phyloP scores from a whole-genome alignment of 1,140 invertebrate species.

The Diabrotica virgifera region DNA sequence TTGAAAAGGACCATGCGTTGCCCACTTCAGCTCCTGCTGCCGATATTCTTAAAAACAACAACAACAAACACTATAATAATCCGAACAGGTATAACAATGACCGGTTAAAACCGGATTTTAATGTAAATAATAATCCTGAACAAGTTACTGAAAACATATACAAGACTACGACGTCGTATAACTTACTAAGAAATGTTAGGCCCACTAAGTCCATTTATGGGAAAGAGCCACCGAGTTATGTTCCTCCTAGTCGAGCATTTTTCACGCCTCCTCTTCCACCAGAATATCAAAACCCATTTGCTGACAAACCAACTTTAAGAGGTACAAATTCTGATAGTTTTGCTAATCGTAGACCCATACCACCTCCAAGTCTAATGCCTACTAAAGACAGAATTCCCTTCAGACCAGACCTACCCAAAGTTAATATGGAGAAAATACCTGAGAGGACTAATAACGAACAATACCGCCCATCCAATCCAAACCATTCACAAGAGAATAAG shows the following conservation, averaged over 20 bases:
- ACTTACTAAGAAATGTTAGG: constrained; percentile 50
- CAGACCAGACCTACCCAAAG: constrained; percentile 56
- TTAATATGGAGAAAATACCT: constrained; percentile 40
- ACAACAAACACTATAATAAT: constrained; percentile 67
- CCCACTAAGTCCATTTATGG: constrained; percentile 54
- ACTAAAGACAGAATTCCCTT: constrained; percentile 74
- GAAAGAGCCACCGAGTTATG: constrained; percentile 72
- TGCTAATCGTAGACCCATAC: constrained; percentile 65
- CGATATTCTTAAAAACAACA: constrained; percentile 68
- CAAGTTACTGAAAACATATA: constrained; percentile 43
- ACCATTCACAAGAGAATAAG: constrained; percentile 30
- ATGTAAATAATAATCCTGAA: constrained; percentile 26
- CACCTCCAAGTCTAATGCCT: constrained; percentile 71
- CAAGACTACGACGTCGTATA: constrained; percentile 44
- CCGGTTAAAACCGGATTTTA: constrained; percentile 40
- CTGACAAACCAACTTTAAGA: constrained; percentile 76
- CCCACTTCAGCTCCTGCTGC: constrained; percentile 69
- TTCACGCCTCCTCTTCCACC: constrained; percentile 77
- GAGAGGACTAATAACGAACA: constrained; percentile 24
- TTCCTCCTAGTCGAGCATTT: constrained; percentile 70
- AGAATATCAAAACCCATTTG: constrained; percentile 76
- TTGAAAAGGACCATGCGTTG: constrained; percentile 64
- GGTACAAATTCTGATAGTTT: constrained; percentile 65
- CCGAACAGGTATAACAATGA: constrained; percentile 53
- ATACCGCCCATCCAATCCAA: constrained; percentile 23